Evolutionary conservation across 2,113 vertebrate species (phyloP), one percentile per base, ranked within the genome.

Genomic region (Sprattus sprattus): DNA sequence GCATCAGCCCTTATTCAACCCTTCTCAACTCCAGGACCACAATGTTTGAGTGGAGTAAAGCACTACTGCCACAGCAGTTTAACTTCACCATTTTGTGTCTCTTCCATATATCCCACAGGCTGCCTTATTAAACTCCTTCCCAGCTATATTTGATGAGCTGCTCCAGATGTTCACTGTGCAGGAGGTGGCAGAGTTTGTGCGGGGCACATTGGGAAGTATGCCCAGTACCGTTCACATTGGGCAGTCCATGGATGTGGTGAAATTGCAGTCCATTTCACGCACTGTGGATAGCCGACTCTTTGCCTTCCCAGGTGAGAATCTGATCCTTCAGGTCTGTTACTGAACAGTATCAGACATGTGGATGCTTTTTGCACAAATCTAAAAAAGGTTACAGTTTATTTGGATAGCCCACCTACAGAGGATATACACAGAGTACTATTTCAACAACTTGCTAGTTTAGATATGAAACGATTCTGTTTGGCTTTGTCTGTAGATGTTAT

Each of bases 141-240:
- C 98, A 0, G 96, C 98, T 15, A 98, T 99, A 92, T 99, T 99
- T 32, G 98, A 99, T 0, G 98, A 99, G 93, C 96, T 99, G 88
- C 91, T 99, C 89, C 98, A 98, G 91, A 98, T 99, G 98, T 99
- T 99, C 89, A 97, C 97, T 0, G 97, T 99, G 85, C 97, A 97
- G 89, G 98, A 99, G 84, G 98, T 99, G 45, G 98, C 98, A 0
- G 98, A 99, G 93, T 98, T 99, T 20, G 98, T 98, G 85, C 93
- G 98, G 2, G 97, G 97, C 1, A 98, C 98, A 0, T 94, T 99
- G 93, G 97, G 97, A 84, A 99, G 98, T 94, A 97, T 99, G 96
- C 97, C 98, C 84, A 99, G 97, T 85, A 98, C 97, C 0, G 96
- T 98, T 13, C 97, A 99, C 93, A 97, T 98, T 0, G 98, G 97